Evolutionary conservation across 2,113 vertebrate species (phyloP).

Genomic region (Gavialis gangeticus): DNA sequence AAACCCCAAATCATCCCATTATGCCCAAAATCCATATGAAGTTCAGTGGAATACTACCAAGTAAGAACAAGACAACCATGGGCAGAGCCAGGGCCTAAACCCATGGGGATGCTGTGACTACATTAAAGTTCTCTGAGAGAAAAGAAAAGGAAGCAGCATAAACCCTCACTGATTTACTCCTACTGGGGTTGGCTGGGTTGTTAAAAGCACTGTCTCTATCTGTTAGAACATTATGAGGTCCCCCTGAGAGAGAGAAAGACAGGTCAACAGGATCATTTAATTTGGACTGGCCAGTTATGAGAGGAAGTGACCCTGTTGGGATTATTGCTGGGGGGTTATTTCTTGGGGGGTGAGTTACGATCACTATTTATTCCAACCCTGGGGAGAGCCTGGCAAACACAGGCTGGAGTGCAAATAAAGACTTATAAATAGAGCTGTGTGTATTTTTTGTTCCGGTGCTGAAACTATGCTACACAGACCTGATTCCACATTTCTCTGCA

Average conservation of each 20-base stretch:
- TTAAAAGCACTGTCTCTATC: not conserved
- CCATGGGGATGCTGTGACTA: not conserved
- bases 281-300: slow-evolving; percentile 22
- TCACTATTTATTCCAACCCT: slow-evolving; percentile 52
- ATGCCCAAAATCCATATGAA: not conserved
- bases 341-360: slow-evolving; percentile 18
- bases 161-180: not conserved
- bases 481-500: slow-evolving; percentile 13
- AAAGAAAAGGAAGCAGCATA: not conserved
- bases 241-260: slow-evolving; percentile 22
- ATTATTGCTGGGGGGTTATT: not conserved
- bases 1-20: not conserved
- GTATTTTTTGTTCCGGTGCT: slow-evolving; percentile 15
- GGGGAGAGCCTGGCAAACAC: not conserved
- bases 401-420: slow-evolving; percentile 56
- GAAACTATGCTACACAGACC: not conserved
- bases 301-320: slow-evolving; percentile 24
- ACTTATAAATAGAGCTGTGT: slow-evolving; percentile 30
- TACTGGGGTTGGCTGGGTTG: not conserved
- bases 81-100: not conserved
- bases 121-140: not conserved
- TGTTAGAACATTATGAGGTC: not conserved
- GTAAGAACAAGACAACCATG: not conserved
- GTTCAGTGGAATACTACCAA: not conserved
- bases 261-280: slow-evolving; percentile 12